Evolutionary conservation across 23 tunicate genomes (phyloP).

Genomic region (Halocynthia roretzi): DNA sequence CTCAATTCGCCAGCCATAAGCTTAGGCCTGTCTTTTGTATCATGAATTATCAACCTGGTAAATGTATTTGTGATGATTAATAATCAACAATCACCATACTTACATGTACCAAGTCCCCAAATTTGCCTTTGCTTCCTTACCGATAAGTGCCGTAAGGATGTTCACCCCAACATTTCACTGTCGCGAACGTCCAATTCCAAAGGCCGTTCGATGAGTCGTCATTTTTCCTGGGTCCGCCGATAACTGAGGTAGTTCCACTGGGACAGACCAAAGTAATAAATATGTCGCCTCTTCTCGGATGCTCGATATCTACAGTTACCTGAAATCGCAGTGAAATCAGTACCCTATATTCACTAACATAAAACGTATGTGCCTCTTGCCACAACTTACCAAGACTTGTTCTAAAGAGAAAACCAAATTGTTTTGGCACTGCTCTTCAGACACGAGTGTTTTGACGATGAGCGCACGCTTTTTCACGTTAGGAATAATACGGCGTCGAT

Average conservation of each 20-base stretch:
- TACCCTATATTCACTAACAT: background rate
- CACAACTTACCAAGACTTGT: slow-evolving; percentile 26
- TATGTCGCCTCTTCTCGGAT: slow-evolving; percentile 60
- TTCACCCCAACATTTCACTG: slow-evolving; percentile 98
- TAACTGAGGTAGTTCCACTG: slow-evolving; percentile 69
- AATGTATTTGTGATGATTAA: background rate
- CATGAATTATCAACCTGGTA: slow-evolving; percentile 25
- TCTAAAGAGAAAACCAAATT: slow-evolving; percentile 59
- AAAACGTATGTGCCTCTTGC: background rate
- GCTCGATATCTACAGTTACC: slow-evolving; percentile 63
- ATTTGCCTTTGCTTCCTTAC: background rate
- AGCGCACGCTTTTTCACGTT: slow-evolving; percentile 30
- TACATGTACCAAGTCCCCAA: background rate
- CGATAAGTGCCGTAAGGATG: slow-evolving; percentile 53
- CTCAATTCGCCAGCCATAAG: slow-evolving; percentile 31
- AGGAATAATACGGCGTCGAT: slow-evolving; percentile 28
- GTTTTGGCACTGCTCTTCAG: slow-evolving; percentile 25
- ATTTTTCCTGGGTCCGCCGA: slow-evolving; percentile 43
- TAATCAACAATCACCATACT: background rate
- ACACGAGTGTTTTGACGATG: slow-evolving; percentile 28
- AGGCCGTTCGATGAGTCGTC: slow-evolving; percentile 75
- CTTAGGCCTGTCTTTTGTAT: slow-evolving; percentile 9
- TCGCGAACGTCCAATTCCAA: slow-evolving; percentile 67
- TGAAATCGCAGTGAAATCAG: slow-evolving; percentile 14
- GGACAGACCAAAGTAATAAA: slow-evolving; percentile 67